Base-by-base conservation (phyloP, 2,888 invertebrate genomes). In the Cryptus viduatorius region DNA sequence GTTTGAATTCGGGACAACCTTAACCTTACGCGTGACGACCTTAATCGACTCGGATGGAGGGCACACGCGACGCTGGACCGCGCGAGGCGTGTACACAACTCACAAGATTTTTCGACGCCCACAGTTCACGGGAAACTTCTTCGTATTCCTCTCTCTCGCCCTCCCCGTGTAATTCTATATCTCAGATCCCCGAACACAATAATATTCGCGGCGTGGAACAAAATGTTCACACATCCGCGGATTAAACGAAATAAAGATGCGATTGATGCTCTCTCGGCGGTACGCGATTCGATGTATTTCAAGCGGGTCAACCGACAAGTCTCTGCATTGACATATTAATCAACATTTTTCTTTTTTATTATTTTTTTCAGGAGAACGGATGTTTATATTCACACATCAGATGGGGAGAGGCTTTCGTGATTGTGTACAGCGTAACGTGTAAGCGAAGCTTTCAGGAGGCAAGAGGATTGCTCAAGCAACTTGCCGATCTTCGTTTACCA, bases 351-450 rank as follows among this genome's bases (percentile, higher is more conserved):
- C 56, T 53, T 50, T 48, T 50, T 37, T 44, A 12, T 67, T n/a
- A 10, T 73, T 88, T 84, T 24, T 95, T 94, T 89, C 93, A 96
- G 96, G 96, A 96, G 94, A 96, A 96, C 89, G 96, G 96, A 73
- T 96, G 97, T 90, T 94, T 97, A 75, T 96, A 96, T 88, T 97
- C 97, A 90, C 97, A 97, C 93, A 95, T 97, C 85, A 95, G 97
- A 90, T 97, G 97, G 97, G 97, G 97, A 42, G 97, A 97, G 91
- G 97, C 97, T 0, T 97, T 97, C 92, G 96, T 97, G 44, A 95
- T 97, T 86, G 97, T 97, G 69, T 97, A 97, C 94, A 97, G 97
- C 64, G 97, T 97, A 64, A 96, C 96, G 91, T 97, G 97, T 91
- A 95, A 96, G 86, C 95, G 96, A 78, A 97, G 97, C 88, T 97